Evolutionary conservation across 1,140 invertebrate genomes (phyloP).

Genomic region (Drosophila rhopaloa): DNA sequence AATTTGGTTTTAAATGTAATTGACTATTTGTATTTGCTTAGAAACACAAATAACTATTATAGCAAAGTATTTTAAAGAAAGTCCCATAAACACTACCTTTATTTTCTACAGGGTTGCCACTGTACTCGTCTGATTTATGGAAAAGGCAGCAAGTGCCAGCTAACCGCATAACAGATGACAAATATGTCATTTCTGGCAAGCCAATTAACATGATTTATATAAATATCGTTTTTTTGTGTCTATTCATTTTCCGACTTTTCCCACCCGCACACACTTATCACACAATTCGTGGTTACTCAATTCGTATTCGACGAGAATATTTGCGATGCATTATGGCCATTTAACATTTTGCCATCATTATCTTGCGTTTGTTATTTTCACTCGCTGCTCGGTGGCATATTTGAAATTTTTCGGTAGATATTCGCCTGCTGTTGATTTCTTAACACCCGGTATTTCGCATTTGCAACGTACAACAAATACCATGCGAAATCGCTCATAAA

Average conservation of each 20-base stretch:
- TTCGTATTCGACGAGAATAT: slow-evolving; percentile 9
- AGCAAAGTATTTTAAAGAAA: no score
- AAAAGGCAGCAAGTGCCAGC: background rate
- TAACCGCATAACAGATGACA: slow-evolving; percentile 15
- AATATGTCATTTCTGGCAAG: slow-evolving; percentile 19
- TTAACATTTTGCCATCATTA: slow-evolving; percentile 6
- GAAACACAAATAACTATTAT: no score
- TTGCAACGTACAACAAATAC: slow-evolving; percentile 79
- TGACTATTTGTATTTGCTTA: no score
- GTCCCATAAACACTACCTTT: no score
- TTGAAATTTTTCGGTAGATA: slow-evolving; percentile 35
- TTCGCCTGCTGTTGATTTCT: slow-evolving; percentile 64
- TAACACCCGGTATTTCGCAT: slow-evolving; percentile 76
- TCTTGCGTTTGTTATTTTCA: slow-evolving; percentile 18
- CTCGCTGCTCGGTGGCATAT: slow-evolving; percentile 23
- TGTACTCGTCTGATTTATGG: slow-evolving; percentile 9
- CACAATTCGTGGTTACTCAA: slow-evolving; percentile 15
- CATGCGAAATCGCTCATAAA: slow-evolving; percentile 68
- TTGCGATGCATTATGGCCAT: slow-evolving; percentile 17
- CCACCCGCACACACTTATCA: slow-evolving; percentile 13
- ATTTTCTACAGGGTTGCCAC: background rate
- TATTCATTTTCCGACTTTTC: background rate
- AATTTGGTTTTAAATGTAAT: no score
- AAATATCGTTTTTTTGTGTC: background rate
- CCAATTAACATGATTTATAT: slow-evolving; percentile 42